Evolutionary conservation across 1,140 invertebrate genomes (phyloP), one percentile per base, ranked within the genome.

Genomic region (Augochlora pura): DNA sequence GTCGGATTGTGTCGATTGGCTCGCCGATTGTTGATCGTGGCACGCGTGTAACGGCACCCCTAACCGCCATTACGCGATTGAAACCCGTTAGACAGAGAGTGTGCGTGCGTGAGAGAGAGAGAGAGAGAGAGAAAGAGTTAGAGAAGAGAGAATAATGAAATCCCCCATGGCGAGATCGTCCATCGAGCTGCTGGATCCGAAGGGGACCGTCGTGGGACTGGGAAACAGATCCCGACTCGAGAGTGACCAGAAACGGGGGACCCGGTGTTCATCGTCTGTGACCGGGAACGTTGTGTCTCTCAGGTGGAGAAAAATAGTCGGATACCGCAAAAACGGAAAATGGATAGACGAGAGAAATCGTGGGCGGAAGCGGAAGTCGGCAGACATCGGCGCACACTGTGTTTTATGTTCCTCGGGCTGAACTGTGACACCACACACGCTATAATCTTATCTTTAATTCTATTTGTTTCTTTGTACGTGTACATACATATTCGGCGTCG

Each of bases 391-490:
- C 79, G 83, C 80, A 81, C 81, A 81, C 80, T 72, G 73, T 73
- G 52, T 66, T 32, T 52, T 79, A 75, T 80, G 72, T 84, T 84
- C 70, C 83, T 88, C 81, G 86, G 84, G 81, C 81, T 79, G 84
- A 87, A 82, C 66, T 86, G 78, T 89, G 81, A 86, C 85, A 69
- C n/a, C 85, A 70, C 42, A 42, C 42, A 46, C 42, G 42, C 42
- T 46, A 46, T 46, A 46, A 10, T 1, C 12, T 80, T 82, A 89
- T 84, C 84, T 88, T 57, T 85, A 87, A 46, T 14, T 87, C 77
- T 86, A 85, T 88, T 80, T 87, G 83, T 89, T 81, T 82, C 81
- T 86, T 67, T 81, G 52, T 85, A 69, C 88, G 74, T 89, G 85
- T 87, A 84, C 87, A 86, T 87, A 84, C 87, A 86, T 90, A 87